phyloP scores from a whole-genome alignment of 2,888 invertebrate genomes.

The Panzeria rudis region DNA sequence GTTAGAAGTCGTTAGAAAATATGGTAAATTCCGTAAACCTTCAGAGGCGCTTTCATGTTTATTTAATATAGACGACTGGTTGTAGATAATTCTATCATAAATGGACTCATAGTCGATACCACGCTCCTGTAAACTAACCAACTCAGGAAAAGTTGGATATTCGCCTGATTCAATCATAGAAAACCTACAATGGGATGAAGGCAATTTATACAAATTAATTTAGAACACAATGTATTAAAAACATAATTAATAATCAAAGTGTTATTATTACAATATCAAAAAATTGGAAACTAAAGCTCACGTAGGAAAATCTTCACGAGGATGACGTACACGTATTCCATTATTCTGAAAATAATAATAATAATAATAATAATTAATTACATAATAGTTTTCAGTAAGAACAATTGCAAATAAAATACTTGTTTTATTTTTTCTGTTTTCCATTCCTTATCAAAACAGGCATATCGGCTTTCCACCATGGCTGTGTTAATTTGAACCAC shows the following conservation, averaged over 20 bases:
- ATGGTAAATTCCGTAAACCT: slow-evolving; percentile 71
- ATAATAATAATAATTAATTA: neutral
- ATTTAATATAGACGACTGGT: slow-evolving; percentile 69
- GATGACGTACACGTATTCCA: slow-evolving; percentile 75
- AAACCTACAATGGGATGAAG: slow-evolving; percentile 74
- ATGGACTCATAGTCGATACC: slow-evolving; percentile 77
- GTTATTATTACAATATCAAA: slow-evolving; percentile 51
- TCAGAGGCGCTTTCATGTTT: slow-evolving; percentile 71
- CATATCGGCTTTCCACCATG: slow-evolving; percentile 74
- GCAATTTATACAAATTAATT: slow-evolving; percentile 1
- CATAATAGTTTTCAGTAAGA: neutral
- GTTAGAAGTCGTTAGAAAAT: slow-evolving; percentile 75
- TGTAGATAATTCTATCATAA: slow-evolving; percentile 69
- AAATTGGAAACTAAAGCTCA: slow-evolving; percentile 71
- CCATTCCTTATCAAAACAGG: slow-evolving; percentile 76
- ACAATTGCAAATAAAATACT: slow-evolving; percentile 62
- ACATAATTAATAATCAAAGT: neutral
- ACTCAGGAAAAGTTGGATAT: slow-evolving; percentile 77
- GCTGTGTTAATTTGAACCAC: slow-evolving; percentile 75
- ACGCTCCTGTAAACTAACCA: slow-evolving; percentile 73
- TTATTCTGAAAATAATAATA: slow-evolving; percentile 53
- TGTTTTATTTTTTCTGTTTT: slow-evolving; percentile 69
- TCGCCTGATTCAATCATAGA: slow-evolving; percentile 78
- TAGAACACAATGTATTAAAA: neutral
- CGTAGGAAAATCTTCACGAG: slow-evolving; percentile 78